These are phyloP conservation scores for Macrostomum lignano DNA, from an alignment of 1,140 invertebrate genomes.

Conservation along the genomic window DNA sequence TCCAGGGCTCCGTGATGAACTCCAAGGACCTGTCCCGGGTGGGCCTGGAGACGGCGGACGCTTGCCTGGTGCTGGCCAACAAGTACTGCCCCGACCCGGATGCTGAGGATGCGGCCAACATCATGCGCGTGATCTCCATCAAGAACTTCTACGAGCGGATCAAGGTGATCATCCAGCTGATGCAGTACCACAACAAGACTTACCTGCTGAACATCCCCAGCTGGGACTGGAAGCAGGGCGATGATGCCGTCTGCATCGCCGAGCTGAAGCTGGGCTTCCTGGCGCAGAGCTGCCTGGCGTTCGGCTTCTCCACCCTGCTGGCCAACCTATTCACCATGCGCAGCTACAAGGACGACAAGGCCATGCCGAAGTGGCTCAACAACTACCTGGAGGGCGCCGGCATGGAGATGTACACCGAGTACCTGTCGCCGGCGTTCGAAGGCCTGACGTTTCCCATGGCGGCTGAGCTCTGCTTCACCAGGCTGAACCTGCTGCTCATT, in stretches of 20 bases:
- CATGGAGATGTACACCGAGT: slow-evolving; percentile 98
- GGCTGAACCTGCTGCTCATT: slow-evolving; percentile 18
- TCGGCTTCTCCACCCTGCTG: too few species aligned
- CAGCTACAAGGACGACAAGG: too few species aligned
- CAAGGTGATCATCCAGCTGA: slow-evolving; percentile 86
- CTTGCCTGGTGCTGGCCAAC: slow-evolving; percentile 85
- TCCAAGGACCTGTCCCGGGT: slow-evolving; percentile 90
- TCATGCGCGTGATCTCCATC: slow-evolving; percentile 94
- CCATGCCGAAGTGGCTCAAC: slow-evolving; percentile 63
- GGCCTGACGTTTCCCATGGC: slow-evolving; percentile 93
- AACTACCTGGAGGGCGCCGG: slow-evolving; percentile 94
- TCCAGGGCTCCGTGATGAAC: slow-evolving; percentile 99
- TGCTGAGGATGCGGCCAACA: slow-evolving; percentile 82
- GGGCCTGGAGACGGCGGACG: slow-evolving; percentile 94
- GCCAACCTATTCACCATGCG: too few species aligned
- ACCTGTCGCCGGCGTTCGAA: slow-evolving; percentile 80
- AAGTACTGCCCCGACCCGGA: slow-evolving; percentile 98
- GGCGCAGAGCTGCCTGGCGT: too few species aligned
- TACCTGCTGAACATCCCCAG: too few species aligned
- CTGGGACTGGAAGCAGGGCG: too few species aligned
- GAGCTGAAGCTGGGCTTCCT: too few species aligned
- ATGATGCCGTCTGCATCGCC: too few species aligned
- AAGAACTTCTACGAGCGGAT: slow-evolving; percentile 97
- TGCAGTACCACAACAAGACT: slow-evolving; percentile 99
- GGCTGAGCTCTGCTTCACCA: slow-evolving; percentile 67